A percentile compares a stretch with the other conserved stretches of the same genome.
Conservation (phyloP, 2,888 invertebrate species). For the Branchipolynoe longqiensis region DNA sequence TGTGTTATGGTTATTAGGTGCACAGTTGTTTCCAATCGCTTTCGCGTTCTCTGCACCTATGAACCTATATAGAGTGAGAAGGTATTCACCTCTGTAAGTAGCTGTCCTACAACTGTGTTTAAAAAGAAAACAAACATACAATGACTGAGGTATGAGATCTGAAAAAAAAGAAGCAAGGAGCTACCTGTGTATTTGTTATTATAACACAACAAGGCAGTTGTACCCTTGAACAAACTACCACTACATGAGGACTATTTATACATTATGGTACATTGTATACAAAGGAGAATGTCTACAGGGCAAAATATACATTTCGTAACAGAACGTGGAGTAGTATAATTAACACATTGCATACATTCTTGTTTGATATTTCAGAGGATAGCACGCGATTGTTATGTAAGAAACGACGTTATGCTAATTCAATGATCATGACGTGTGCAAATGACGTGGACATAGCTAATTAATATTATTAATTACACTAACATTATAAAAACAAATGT, state of each 20-base stretch:
- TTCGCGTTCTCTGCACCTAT: neutral
- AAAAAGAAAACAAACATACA: neutral
- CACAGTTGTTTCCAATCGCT: constrained; percentile 11
- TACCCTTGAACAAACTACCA: constrained; percentile 24
- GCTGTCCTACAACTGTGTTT: constrained; percentile 6
- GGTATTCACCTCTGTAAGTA: neutral
- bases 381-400: constrained; percentile 29
- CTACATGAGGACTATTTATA: constrained; percentile 21
- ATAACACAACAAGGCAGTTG: constrained; percentile 33
- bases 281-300: constrained; percentile 31
- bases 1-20: constrained; percentile 6
- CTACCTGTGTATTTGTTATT: constrained; percentile 29
- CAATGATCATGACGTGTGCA: constrained; percentile 43
- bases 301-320: constrained; percentile 42
- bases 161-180: constrained; percentile 36
- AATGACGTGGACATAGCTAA: constrained; percentile 38
- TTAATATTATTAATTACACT: constrained; percentile 11
- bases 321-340: constrained; percentile 15
- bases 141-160: constrained; percentile 40
- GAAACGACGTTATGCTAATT: constrained; percentile 36
- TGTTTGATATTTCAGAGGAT: constrained; percentile 26
- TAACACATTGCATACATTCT: constrained; percentile 42
- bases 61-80: neutral
- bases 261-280: constrained; percentile 44
- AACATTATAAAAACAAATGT: constrained; percentile 31